A percentile compares a stretch with the other conserved stretches of the same genome.
phyloP scores from a whole-genome alignment of 2,113 vertebrate species.

The Sander vitreus region DNA sequence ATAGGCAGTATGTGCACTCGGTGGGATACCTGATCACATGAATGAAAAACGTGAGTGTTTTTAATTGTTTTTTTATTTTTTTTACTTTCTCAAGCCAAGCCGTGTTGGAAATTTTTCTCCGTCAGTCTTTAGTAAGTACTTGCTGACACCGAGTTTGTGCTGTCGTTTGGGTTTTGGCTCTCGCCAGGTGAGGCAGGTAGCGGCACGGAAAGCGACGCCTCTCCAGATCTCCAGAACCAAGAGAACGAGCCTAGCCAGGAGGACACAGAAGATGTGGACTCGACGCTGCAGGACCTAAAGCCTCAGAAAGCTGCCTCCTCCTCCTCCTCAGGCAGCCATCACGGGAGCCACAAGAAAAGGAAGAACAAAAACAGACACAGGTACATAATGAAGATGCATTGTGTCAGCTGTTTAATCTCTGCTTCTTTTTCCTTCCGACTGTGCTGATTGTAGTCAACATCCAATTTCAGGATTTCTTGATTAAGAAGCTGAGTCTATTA shows the following conservation, averaged over 20 bases:
- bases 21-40: conserved; percentile 97
- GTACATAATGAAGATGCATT: conserved; percentile 69
- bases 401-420: not conserved
- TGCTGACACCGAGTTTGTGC: not conserved
- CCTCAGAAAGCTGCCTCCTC: conserved; percentile 97
- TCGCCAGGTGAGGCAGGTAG: conserved; percentile 93
- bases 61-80: not conserved
- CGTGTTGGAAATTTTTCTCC: rapidly evolving
- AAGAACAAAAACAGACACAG: conserved; percentile 99
- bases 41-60: conserved; percentile 95
- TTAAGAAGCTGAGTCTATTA: not conserved
- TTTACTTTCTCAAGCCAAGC: not conserved
- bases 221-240: conserved; percentile 98
- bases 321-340: conserved; percentile 94
- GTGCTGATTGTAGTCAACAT: not conserved
- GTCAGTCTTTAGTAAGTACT: rapidly evolving
- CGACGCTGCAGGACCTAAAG: conserved; percentile 93
- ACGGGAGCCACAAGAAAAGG: conserved; percentile 98
- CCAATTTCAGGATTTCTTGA: not conserved
- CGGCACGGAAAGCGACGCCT: conserved; percentile 96
- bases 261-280: conserved; percentile 94
- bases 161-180: not conserved
- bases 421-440: not conserved
- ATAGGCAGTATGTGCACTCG: conserved; percentile 95
- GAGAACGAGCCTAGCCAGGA: conserved; percentile 97